Conservation (phyloP, 2,113 vertebrate genomes). For the Pomatostomus ruficeps region DNA sequence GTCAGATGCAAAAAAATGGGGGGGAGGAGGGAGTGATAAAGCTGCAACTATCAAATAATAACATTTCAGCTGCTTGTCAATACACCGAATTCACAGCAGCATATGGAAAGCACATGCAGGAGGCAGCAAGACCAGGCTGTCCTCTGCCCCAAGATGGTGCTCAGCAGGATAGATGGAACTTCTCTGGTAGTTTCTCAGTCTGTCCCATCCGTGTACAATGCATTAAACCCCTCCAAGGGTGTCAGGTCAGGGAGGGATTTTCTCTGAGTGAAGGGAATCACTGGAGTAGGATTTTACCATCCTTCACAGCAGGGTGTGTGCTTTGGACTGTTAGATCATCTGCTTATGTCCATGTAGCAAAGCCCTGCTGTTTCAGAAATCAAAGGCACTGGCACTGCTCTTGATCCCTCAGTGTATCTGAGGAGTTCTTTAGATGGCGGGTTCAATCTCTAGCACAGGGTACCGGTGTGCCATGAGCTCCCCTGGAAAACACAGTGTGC, state of each 20-base stretch:
- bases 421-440: neutral
- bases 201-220: neutral
- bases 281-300: neutral
- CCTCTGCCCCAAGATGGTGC: neutral
- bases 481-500: neutral
- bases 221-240: neutral
- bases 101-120: neutral
- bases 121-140: neutral
- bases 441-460: neutral
- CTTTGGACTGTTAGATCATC: neutral
- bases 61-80: neutral
- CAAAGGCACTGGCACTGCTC: neutral
- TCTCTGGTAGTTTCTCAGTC: neutral
- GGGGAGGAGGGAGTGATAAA: accelerated
- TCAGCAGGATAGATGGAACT: neutral
- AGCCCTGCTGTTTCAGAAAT: neutral
- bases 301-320: neutral
- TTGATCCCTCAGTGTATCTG: neutral
- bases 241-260: neutral
- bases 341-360: neutral
- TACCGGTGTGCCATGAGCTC: neutral
- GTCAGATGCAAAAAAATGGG: neutral
- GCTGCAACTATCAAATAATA: neutral
- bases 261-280: neutral
- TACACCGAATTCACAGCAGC: neutral